Base-by-base conservation (phyloP, 2,113 vertebrate species). In the Tringa solitaria region DNA sequence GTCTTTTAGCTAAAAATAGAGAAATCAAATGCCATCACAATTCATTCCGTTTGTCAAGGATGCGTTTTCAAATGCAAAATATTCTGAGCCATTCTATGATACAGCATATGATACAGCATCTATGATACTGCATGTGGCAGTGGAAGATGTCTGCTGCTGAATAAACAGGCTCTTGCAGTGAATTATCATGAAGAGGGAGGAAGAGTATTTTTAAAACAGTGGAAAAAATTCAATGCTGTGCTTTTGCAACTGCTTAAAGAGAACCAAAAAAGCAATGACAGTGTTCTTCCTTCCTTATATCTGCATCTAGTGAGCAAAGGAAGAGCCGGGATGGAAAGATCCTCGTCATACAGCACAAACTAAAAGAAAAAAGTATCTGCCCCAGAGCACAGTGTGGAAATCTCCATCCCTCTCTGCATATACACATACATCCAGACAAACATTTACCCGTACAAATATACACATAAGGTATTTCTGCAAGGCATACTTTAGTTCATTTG, bases 151-250 rank as follows among this genome's bases (percentile, higher is more conserved):
- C 48, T 46, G 43, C 28, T 84, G 30, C 59, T 80, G 41, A 81
- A 86, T 63, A 67, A 86, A 75, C 9, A 35, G 41, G 12, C 19
- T 72, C 64, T 78, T 78, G 16, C 61, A 76, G 26, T 64, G 37
- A 95, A 45, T 54, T 70, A 65, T 73, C 57, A 61, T 21, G 51
- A 68, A 68, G 32, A 81, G 24, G 67, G 86, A 84, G 56, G 80
- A 95, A 96, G 65, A 74, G 20, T 85, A 90, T 84, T 96, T 97
- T 87, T 92, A 68, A 91, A 93, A 61, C 43, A 67, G 69, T 87
- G 92, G 57, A 68, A 96, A 91, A 80, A 74, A 79, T 10, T 50
- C 13, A 91, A 10, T 54, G 65, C 35, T 72, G 12, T 88, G 60
- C 81, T 94, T 75, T 75, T 79, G 69, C 41, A 94, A 90, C 43